Evolutionary conservation across 2,113 vertebrate genomes (phyloP), one percentile per base, ranked within the genome.

Genomic region (Cairina moschata): DNA sequence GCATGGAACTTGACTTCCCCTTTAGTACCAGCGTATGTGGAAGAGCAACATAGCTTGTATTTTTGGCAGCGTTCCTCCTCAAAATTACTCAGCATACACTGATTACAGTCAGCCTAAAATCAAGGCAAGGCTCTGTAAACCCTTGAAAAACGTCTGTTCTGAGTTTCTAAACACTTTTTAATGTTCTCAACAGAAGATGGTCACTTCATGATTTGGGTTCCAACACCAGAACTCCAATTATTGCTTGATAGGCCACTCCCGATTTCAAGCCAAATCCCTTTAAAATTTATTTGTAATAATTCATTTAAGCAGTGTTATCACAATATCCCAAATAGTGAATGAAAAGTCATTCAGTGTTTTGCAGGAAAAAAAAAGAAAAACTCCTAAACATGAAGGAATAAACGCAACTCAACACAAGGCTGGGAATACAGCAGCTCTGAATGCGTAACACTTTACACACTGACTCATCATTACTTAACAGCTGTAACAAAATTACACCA

Each of bases 131-230:
- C 54, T 93, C 75, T 82, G 74, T 65, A 91, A 91, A 92, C 79
- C 54, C 74, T 84, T 89, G 91, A 75, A 96, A 95, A 73, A 26
- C 48, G 46, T 92, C 54, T 54, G 48, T 25, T 95, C 48, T 48
- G 48, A 48, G 78, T 93, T 93, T 87, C 81, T 92, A 89, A 97
- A 86, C 44, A 62, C 84, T 17, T 86, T 78, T 83, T 62, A 79
- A 87, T 85, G 62, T 93, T 92, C 77, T 95, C 81, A 65, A 58
- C 52, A 40, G 48, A 95, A 93, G 74, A 68, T 17, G 29, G 79
- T 55, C 44, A 48, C 66, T 91, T 91, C 86, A 84, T 84, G 58
- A 75, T 82, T 93, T 79, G 63, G 75, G 38, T 66, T 93, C 38
- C 11, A 94, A 86, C 34, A 88, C 66, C 48, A 87, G 38, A 87